These are phyloP conservation scores for Sylvia borin DNA, from an alignment of 2,797 vertebrate species.

Conservation along the genomic window DNA sequence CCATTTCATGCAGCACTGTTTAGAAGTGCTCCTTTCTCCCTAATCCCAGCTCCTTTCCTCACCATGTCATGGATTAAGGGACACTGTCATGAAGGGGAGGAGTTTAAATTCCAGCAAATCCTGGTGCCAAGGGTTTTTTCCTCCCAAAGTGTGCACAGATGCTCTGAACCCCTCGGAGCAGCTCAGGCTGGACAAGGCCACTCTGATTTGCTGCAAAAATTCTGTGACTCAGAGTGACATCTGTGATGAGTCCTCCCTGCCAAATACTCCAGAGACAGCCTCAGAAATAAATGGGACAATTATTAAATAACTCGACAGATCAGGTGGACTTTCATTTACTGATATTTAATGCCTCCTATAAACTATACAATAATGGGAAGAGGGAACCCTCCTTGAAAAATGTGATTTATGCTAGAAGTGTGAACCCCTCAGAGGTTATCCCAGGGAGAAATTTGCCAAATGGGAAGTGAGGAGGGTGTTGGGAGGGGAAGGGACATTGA, in stretches of 20 bases:
- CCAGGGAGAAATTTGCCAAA: neutral
- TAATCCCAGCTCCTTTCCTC: neutral
- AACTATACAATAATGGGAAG: neutral
- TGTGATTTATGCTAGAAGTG: neutral
- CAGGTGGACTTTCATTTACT: neutral
- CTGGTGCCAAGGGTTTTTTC: neutral
- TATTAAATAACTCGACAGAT: neutral
- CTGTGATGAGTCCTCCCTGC: neutral
- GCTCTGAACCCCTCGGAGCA: neutral
- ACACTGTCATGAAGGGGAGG: neutral
- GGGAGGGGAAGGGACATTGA: neutral
- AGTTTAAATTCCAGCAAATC: neutral
- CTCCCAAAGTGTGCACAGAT: neutral
- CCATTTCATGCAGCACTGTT: neutral
- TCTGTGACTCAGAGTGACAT: neutral
- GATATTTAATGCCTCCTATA: neutral
- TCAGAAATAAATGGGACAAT: neutral
- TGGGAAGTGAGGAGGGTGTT: accelerated
- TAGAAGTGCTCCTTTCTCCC: neutral
- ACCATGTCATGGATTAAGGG: neutral
- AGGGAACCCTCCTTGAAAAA: neutral
- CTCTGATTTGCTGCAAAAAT: neutral
- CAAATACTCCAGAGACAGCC: neutral
- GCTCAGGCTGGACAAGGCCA: neutral
- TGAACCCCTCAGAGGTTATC: neutral